Base-by-base conservation (phyloP, 2,888 invertebrate genomes). In the Ophion ellenae region DNA sequence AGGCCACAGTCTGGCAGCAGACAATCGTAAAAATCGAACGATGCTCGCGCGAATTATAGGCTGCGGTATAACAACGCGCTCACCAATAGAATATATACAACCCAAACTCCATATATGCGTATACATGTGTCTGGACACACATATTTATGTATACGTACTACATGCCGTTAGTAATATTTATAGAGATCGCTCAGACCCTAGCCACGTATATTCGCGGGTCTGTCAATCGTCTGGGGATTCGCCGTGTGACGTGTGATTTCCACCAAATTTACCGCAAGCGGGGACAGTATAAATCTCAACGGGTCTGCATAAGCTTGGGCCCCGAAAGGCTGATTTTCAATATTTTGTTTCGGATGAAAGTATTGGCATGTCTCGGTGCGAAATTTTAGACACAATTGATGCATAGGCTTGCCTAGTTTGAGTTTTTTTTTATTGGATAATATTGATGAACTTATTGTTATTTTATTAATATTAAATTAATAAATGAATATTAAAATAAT, bases 11-110 rank as follows among this genome's bases (percentile, higher is more conserved):
- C 91, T 91, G 91, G 90, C 93, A 91, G 91, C 93, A 93, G 93
- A 93, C 93, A 93, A 93, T 93, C 93, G 93, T 93, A 93, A 93
- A 93, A 93, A 92, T 91, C 91, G 92, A 90, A 93, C 91, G 92
- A 93, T 93, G 92, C 91, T 90, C 89, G 89, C 90, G 92, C 93
- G 93, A 93, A 93, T 93, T 93, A 93, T 92, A 93, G 93, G 91
- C 92, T 92, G 90, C 90, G 93, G 90, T 91, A 90, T 90, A 89
- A 86, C 81, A 86, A 83, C 86, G 45, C 45, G 80, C 78, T 86
- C 84, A 81, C 82, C 81, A 70, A 81, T 85, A 77, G 73, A 70
- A 73, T 78, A 81, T 66, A 80, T 63, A 80, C 70, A 32, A 59
- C n/a, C 53, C 47, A 70, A 70, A 59, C 61, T 70, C 11, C 45